Percentiles rank a stretch among this genome's conserved stretches.
Evolutionary conservation across 92 coral and sea anemone genomes (phyloP).

Genomic region (Palythoa grandis): DNA sequence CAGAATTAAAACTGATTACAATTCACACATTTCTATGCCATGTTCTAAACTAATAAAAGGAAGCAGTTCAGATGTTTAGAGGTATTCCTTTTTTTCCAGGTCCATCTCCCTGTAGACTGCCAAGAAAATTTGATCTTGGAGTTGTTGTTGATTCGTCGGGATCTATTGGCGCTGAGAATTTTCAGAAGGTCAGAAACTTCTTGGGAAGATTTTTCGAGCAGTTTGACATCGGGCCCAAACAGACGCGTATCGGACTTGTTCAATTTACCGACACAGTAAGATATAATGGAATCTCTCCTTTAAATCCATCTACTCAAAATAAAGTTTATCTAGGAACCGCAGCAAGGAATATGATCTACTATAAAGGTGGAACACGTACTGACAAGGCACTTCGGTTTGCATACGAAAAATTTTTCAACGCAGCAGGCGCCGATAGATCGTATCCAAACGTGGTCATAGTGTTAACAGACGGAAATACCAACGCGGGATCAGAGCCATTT

Average conservation of each 20-base stretch:
- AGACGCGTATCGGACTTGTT: slow-evolving; percentile 5
- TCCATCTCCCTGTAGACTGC: slow-evolving; percentile 29
- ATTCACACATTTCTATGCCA: too few relatives aligned
- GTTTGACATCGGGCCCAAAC: slow-evolving; percentile 5
- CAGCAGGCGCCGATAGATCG: slow-evolving; percentile 15
- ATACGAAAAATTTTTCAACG: neutral
- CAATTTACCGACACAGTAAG: slow-evolving; percentile 3
- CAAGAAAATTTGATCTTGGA: slow-evolving; percentile 20
- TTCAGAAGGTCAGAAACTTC: slow-evolving; percentile 13
- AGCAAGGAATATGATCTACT: neutral
- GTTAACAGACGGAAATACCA: slow-evolving; percentile 10
- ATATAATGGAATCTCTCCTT: neutral
- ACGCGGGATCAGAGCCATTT: neutral
- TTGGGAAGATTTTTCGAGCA: slow-evolving; percentile 20
- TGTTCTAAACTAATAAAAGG: too few relatives aligned
- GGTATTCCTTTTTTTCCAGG: neutral
- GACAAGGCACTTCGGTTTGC: slow-evolving; percentile 14
- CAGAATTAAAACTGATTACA: too few relatives aligned
- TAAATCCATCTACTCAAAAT: neutral
- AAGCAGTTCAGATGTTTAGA: too few relatives aligned
- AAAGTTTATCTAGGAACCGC: neutral
- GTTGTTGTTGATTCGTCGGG: slow-evolving; percentile 14
- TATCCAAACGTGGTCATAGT: slow-evolving; percentile 18
- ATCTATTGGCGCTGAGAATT: slow-evolving; percentile 15
- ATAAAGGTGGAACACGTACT: slow-evolving; percentile 13